Base-by-base conservation (phyloP, 2,113 vertebrate species). In the Empidonax alnorum region DNA sequence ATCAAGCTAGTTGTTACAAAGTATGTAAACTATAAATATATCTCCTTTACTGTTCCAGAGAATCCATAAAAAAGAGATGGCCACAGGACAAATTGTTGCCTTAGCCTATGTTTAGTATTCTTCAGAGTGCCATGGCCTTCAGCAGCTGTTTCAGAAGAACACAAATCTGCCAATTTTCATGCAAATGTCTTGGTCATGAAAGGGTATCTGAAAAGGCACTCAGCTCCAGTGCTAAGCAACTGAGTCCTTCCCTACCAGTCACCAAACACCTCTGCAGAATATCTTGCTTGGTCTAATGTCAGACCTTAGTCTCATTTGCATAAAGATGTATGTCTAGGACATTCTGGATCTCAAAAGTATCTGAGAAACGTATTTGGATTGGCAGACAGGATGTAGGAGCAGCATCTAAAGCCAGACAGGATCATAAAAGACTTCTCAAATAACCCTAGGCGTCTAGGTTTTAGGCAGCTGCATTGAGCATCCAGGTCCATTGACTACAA, bases 371-470 rank as follows among this genome's bases (percentile, higher is more conserved):
- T 19, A 4, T 33, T 65, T 73, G 22, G 19, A 10, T 50, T 59
- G 24, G 14, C 49, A 80, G 49, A 30, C 31, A 28, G 31, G 39
- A 56, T 77, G 28, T 25, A 83, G 49, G 15, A 88, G n/a, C 19
- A 66, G 24, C 24, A 73, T 47, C 37, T 92, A 65, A 92, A 59
- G 15, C 46, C 24, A 31, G 49, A 46, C 11, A 79, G 35, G 27
- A 30, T 65, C 41, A n/a, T 30, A 62, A 69, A 92, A 39, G 59
- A 35, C 37, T 37, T 79, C 30, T 65, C 14, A 61, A 47, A n/a
- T 4, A 24, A 15, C 19, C 8, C 2, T 31, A 27, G 3, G 6
- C 2, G 1, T 16, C 19, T 15, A 16, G 39, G 62, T 22, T 73
- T 88, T 63, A 49, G 44, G 25, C 33, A 67, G 37, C 31, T 83